Percentiles rank a stretch among this genome's conserved stretches.
Evolutionary conservation across 2,888 invertebrate species (phyloP).

Genomic region (Apeira syringaria): DNA sequence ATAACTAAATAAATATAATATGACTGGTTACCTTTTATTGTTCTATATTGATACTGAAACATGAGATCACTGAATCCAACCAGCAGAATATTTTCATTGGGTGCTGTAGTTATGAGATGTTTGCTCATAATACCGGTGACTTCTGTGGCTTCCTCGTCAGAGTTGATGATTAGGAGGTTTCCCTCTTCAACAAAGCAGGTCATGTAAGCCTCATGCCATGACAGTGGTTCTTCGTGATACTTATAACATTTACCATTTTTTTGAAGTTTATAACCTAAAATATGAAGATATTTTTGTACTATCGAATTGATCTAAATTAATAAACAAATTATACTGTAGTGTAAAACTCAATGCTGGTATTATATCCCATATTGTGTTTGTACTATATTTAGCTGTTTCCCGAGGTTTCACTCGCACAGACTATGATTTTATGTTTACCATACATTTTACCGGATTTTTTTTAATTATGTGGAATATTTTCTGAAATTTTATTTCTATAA

Average conservation of each 20-base stretch:
- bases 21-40: conserved; percentile 42
- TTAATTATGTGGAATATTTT: too few species aligned
- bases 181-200: conserved; percentile 50
- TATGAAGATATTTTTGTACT: conserved; percentile 2
- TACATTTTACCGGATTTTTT: too few species aligned
- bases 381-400: too few species aligned
- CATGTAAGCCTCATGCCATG: conserved; percentile 55
- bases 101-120: conserved; percentile 43
- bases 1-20: not conserved
- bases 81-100: conserved; percentile 49
- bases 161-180: conserved; percentile 49
- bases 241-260: conserved; percentile 54
- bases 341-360: too few species aligned
- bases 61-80: conserved; percentile 57
- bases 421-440: too few species aligned
- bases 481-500: too few species aligned
- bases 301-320: too few species aligned
- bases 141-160: conserved; percentile 49
- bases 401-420: too few species aligned
- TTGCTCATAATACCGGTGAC: conserved; percentile 48
- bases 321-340: too few species aligned
- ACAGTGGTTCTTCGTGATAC: conserved; percentile 48
- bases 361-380: too few species aligned
- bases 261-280: conserved; percentile 41
- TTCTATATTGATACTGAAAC: conserved; percentile 55